phyloP scores from a whole-genome alignment of 2,797 vertebrate species.

The Lepus townsendii region DNA sequence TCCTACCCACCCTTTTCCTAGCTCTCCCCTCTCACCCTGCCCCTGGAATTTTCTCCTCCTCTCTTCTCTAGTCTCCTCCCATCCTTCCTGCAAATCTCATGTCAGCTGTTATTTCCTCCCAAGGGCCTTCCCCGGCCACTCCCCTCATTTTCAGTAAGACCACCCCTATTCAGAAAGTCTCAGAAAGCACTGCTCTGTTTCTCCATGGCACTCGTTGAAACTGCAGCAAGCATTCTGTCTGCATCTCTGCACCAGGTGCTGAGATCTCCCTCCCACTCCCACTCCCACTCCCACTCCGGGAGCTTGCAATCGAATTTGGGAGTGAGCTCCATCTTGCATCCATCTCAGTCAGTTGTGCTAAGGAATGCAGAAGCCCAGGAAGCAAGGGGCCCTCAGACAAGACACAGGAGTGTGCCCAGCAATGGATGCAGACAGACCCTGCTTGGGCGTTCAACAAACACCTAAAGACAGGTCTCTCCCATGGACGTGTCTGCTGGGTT shows the following conservation, averaged over 20 bases:
- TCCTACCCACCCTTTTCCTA: background rate
- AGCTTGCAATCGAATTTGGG: background rate
- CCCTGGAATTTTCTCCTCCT: background rate
- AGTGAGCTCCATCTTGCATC: fast-evolving
- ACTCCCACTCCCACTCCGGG: too few species aligned
- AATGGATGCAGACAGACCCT: background rate
- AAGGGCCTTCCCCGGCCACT: background rate
- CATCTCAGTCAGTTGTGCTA: background rate
- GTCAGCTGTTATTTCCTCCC: background rate
- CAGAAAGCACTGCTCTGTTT: background rate
- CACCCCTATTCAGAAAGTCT: fast-evolving
- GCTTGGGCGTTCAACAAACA: background rate
- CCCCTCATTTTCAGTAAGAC: background rate
- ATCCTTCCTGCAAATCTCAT: background rate
- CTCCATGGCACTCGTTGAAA: background rate
- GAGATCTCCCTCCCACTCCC: too few species aligned
- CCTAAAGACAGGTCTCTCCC: background rate
- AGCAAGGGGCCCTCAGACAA: background rate
- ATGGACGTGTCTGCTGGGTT: background rate
- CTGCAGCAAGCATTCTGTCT: background rate
- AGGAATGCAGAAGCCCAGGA: background rate
- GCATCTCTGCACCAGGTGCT: background rate
- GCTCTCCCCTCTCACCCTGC: background rate
- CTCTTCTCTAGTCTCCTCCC: background rate
- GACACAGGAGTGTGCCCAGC: fast-evolving